phyloP scores from a whole-genome alignment of 2,888 invertebrate genomes.

The Drosophila melanosoma region DNA sequence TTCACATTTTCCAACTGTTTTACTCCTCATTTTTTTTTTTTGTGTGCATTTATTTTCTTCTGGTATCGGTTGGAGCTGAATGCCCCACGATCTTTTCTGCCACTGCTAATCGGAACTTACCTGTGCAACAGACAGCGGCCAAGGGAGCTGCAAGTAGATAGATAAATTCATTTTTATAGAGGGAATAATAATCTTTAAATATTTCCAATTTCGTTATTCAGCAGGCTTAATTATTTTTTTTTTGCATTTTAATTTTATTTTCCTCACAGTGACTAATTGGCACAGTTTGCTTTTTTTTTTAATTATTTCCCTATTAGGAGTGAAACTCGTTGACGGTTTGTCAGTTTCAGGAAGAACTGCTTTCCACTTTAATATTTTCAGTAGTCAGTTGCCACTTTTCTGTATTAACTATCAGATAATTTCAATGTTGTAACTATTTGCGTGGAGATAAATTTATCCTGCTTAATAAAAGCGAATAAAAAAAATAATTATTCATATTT shows the following conservation, averaged over 20 bases:
- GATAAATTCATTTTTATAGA: background rate
- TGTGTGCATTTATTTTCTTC: slow-evolving; percentile 6
- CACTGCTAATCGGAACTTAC: slow-evolving; percentile 61
- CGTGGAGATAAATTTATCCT: slow-evolving; percentile 2
- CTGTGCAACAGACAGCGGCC: slow-evolving; percentile 50
- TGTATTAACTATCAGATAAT: slow-evolving; percentile 7
- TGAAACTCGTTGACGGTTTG: slow-evolving; percentile 50
- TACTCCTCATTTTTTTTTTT: slow-evolving; percentile 6
- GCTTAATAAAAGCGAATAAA: background rate
- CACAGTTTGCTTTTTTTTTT: slow-evolving; percentile 23
- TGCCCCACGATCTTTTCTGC: slow-evolving; percentile 40
- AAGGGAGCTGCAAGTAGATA: slow-evolving; percentile 50
- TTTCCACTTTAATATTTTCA: slow-evolving; percentile 2
- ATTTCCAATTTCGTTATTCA: background rate
- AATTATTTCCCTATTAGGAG: slow-evolving; percentile 66
- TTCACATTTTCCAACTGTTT: slow-evolving; percentile 26
- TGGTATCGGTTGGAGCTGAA: slow-evolving; percentile 23
- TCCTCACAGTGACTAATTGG: background rate
- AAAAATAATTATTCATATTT: background rate
- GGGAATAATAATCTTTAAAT: background rate
- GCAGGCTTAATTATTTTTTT: background rate
- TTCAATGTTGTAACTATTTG: slow-evolving; percentile 5
- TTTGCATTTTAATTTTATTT: background rate
- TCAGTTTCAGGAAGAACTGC: slow-evolving; percentile 40
- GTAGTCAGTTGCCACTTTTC: background rate